phyloP scores from a whole-genome alignment of 2,888 invertebrate species.

The Pemphredon lugubris region DNA sequence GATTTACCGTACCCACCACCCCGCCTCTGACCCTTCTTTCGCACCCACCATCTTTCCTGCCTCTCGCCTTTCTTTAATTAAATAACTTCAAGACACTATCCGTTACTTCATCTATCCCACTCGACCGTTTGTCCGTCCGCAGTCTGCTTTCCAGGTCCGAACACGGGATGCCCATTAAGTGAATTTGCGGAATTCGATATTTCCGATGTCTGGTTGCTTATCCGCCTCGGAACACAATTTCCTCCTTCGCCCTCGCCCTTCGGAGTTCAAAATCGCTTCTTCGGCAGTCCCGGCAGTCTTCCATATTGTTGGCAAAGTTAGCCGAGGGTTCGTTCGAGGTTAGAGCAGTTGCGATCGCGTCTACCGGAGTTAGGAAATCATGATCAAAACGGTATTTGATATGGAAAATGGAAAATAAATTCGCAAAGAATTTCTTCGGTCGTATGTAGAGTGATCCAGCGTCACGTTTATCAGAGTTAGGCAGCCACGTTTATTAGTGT shows the following conservation, averaged over 20 bases:
- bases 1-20: too few relatives aligned
- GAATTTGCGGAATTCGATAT: conserved; percentile 73
- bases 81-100: conserved; percentile 78
- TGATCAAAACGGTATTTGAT: too few relatives aligned
- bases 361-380: too few relatives aligned
- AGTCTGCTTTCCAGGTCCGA: conserved; percentile 56
- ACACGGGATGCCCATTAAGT: conserved; percentile 73
- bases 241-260: conserved; percentile 9
- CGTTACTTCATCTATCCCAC: conserved; percentile 71
- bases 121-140: conserved; percentile 48
- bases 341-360: too few relatives aligned
- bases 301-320: too few relatives aligned
- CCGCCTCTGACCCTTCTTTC: background rate
- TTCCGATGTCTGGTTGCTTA: conserved; percentile 61
- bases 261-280: conserved; percentile 23
- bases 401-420: too few relatives aligned
- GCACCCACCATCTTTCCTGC: conserved; percentile 7
- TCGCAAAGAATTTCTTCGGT: too few relatives aligned
- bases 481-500: too few relatives aligned
- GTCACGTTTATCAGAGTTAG: too few relatives aligned
- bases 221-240: conserved; percentile 39
- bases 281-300: conserved; percentile 11
- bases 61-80: conserved; percentile 71
- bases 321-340: too few relatives aligned
- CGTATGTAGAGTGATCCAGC: too few relatives aligned